phyloP scores from a whole-genome alignment of 2,888 invertebrate species.

The Selenia dentaria region DNA sequence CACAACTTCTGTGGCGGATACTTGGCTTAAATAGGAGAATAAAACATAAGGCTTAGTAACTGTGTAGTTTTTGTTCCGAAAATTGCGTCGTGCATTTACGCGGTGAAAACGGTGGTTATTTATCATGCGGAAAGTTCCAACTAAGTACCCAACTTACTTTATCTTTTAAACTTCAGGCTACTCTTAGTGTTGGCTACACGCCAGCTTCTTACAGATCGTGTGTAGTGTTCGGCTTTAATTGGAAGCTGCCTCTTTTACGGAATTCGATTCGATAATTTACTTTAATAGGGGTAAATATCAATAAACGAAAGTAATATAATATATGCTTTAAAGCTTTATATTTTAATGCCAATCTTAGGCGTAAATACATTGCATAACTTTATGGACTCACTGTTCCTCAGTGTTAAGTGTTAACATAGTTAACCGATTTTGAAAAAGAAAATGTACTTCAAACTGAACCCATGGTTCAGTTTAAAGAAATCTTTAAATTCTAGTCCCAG shows the following conservation, averaged over 20 bases:
- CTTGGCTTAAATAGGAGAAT: constrained; percentile 17
- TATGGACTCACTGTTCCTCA: too few species aligned
- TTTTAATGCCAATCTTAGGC: too few species aligned
- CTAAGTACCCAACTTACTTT: background rate
- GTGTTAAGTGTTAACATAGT: too few species aligned
- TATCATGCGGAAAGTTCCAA: background rate
- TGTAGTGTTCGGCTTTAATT: background rate
- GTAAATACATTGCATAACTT: too few species aligned
- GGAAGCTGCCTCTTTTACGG: background rate
- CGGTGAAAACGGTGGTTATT: constrained; percentile 2
- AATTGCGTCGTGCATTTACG: constrained; percentile 9
- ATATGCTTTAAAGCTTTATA: too few species aligned
- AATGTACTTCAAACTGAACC: too few species aligned
- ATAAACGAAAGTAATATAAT: too few species aligned
- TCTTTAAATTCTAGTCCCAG: too few species aligned
- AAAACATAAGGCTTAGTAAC: constrained; percentile 22
- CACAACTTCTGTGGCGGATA: constrained; percentile 16
- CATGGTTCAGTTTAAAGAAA: too few species aligned
- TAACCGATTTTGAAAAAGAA: too few species aligned
- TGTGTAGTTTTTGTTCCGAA: constrained; percentile 11
- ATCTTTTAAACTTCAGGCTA: background rate
- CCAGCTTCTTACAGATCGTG: background rate
- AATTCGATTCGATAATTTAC: background rate
- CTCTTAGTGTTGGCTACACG: background rate
- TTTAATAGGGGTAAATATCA: background rate